Evolutionary conservation across 2,888 invertebrate genomes (phyloP).

Genomic region (Mellilla xanthometata): DNA sequence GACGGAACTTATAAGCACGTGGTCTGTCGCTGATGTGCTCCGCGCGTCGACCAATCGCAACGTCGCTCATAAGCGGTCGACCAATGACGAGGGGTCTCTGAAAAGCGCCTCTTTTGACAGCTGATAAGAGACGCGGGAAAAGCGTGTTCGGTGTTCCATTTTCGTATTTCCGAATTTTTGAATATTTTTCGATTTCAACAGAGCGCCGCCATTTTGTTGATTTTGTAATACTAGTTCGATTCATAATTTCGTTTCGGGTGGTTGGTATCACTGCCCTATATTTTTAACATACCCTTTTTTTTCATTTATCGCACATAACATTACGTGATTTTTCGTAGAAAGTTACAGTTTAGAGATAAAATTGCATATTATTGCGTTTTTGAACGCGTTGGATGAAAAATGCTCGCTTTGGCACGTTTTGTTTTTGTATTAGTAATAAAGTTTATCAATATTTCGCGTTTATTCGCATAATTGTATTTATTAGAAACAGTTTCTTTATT

Average conservation of each 20-base stretch:
- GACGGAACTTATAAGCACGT: conserved; percentile 79
- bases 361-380: conserved; percentile 21
- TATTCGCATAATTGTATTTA: conserved; percentile 23
- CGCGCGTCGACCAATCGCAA: conserved; percentile 63
- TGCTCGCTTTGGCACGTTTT: conserved; percentile 29
- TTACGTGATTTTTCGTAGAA: conserved; percentile 22
- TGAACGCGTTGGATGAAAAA: conserved; percentile 15
- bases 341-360: conserved; percentile 12
- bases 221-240: neutral
- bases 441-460: conserved; percentile 25
- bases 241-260: neutral
- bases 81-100: conserved; percentile 63
- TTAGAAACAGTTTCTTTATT: conserved; percentile 21
- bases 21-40: conserved; percentile 74
- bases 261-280: conserved; percentile 3
- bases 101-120: conserved; percentile 67
- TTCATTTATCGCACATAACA: neutral
- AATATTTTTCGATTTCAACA: neutral
- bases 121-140: conserved; percentile 66
- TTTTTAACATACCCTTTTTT: neutral
- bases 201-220: neutral
- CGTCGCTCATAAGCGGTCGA: conserved; percentile 65
- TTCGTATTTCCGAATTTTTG: conserved; percentile 5
- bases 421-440: conserved; percentile 21
- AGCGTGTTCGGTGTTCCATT: conserved; percentile 29